These are phyloP conservation scores for Dorcus parallelipipedus DNA, from an alignment of 2,888 invertebrate genomes.

Conservation along the genomic window DNA sequence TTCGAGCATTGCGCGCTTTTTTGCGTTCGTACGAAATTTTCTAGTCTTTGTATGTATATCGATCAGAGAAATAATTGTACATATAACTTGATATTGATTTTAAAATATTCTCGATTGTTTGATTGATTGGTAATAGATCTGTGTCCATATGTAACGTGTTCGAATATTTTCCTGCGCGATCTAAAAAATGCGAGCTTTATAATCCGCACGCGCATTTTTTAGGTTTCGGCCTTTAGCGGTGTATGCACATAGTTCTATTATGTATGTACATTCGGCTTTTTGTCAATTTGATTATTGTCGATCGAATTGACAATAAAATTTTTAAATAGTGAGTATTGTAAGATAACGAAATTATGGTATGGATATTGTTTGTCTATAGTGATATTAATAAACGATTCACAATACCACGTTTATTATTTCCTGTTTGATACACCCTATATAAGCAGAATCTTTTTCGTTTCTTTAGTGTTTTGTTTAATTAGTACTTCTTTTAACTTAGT, in stretches of 20 bases:
- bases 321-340: slow-evolving; percentile 4
- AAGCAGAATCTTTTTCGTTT: no score
- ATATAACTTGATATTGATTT: background rate
- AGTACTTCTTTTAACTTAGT: no score
- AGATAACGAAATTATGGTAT: slow-evolving; percentile 10
- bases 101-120: slow-evolving; percentile 3
- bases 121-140: slow-evolving; percentile 10
- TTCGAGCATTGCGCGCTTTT: slow-evolving; percentile 2
- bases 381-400: slow-evolving; percentile 15
- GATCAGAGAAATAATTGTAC: slow-evolving; percentile 10
- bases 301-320: slow-evolving; percentile 4
- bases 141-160: slow-evolving; percentile 5
- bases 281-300: no score
- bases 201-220: background rate
- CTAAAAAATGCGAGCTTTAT: no score
- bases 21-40: slow-evolving; percentile 10
- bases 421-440: background rate
- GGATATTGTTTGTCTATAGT: slow-evolving; percentile 17
- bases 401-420: slow-evolving; percentile 2
- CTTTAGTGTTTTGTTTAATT: no score
- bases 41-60: slow-evolving; percentile 13
- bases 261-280: background rate
- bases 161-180: no score
- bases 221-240: slow-evolving; percentile 7
- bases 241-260: slow-evolving; percentile 17